Evolutionary conservation across 1,140 invertebrate genomes (phyloP), one percentile per base, ranked within the genome.

Genomic region (Drosophila pandora): DNA sequence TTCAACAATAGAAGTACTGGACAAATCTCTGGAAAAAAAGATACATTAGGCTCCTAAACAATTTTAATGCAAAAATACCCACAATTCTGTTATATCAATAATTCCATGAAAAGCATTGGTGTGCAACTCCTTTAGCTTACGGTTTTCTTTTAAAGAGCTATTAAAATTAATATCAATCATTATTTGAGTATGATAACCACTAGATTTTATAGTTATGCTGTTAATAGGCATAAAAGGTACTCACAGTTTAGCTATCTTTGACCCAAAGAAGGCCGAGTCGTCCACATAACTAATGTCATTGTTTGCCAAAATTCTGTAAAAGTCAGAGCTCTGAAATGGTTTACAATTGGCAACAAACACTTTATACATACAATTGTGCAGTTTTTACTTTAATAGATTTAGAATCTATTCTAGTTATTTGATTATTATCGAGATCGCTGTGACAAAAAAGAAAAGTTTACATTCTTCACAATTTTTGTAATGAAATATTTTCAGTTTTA

Each of bases 121-220:
- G 72, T 94, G 93, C 8, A 97, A 73, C 28, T 90, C 81, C 41
- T 76, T 93, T 22, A 97, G 90, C 30, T 93, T 92, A 10, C 91
- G 92, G 83, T 96, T 96, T 55, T 94, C 95, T 75, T 94, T 94
- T 13, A 96, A 93, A 74, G 94, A 94, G 70, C 96, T 97, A 87
- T 41, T 92, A 48, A 61, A 28, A 17, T 0, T 2, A 47, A 47
- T 1, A 23, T 4, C 2, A 3, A 13, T 68, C 3, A 60, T 45
- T 17, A 41, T 28, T 12, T 37, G 17, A 2, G 13, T 12, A 41
- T 1, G 4, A 17, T 0, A 39, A 22, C 4, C 4, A 17, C 0
- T 49, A 3, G 25, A 28, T 6, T 28, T 28, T 28, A 28, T 28
- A 6, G 25, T 28, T 5, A 6, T 5, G 25, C 17, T 17, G 17